Evolutionary conservation across 30 jellyfish, hydroid and myxozoan species (phyloP).

Genomic region (Hydractinia symbiolongicarpus): DNA sequence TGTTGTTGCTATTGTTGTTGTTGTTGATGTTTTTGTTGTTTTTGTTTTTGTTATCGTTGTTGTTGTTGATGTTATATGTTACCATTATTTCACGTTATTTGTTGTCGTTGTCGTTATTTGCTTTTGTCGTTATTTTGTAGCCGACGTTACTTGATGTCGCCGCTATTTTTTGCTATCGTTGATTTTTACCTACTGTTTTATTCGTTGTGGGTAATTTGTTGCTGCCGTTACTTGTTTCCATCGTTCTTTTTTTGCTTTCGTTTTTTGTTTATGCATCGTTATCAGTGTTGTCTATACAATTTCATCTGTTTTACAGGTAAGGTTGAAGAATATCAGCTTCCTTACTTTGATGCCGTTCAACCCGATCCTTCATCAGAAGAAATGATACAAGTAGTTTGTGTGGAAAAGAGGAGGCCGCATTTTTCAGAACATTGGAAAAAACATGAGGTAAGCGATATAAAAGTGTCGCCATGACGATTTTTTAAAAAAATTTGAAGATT

Average conservation of each 20-base stretch:
- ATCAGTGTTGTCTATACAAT: not conserved
- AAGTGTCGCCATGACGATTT: no score
- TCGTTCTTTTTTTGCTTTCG: not conserved
- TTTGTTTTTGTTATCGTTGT: not conserved
- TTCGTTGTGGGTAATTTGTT: no score
- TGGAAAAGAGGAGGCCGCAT: conserved; percentile 73
- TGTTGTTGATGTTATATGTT: no score
- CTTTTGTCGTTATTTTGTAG: no score
- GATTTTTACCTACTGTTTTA: no score
- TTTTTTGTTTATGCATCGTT: not conserved
- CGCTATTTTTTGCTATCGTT: no score
- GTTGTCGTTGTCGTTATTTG: no score
- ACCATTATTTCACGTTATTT: no score
- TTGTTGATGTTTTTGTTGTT: no score
- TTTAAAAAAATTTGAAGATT: no score
- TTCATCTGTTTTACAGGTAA: conserved; percentile 20
- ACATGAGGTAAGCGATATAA: conserved; percentile 64
- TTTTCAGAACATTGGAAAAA: conserved; percentile 62
- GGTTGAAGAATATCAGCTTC: conserved; percentile 82
- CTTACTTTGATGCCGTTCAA: conserved; percentile 78
- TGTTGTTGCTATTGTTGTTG: not conserved
- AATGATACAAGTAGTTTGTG: conserved; percentile 70
- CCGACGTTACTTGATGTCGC: no score
- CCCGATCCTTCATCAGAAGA: conserved; percentile 93
- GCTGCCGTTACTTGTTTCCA: no score